Conservation (phyloP, 92 coral and sea anemone species). For the Nematostella vectensis region DNA sequence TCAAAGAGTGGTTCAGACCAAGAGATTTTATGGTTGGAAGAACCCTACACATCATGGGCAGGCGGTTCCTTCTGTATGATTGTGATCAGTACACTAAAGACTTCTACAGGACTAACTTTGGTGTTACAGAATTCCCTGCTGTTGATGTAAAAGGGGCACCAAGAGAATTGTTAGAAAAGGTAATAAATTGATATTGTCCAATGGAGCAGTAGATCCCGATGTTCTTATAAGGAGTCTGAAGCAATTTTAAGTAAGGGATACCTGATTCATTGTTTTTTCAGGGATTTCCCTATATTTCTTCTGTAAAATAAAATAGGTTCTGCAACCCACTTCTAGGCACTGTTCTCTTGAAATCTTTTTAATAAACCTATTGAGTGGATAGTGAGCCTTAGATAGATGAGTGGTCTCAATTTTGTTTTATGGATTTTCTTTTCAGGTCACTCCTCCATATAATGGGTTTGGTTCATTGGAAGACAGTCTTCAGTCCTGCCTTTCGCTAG, state of each 20-base stretch:
- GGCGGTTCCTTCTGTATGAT: conserved; percentile 77
- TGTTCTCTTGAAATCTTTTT: too few species aligned
- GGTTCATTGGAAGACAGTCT: conserved; percentile 95
- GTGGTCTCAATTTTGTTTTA: too few species aligned
- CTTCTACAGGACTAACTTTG: conserved; percentile 75
- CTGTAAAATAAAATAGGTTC: too few species aligned
- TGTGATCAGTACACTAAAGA: conserved; percentile 94
- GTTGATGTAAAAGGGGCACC: conserved; percentile 69
- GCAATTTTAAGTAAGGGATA: too few species aligned
- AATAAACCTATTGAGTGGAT: too few species aligned
- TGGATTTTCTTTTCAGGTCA: conserved; percentile 27
- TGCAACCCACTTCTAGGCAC: too few species aligned
- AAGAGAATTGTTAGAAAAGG: conserved; percentile 54
- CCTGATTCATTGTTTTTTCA: too few species aligned
- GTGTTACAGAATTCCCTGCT: conserved; percentile 57
- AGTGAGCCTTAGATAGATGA: too few species aligned
- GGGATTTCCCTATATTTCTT: too few species aligned
- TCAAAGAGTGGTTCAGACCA: conserved; percentile 96
- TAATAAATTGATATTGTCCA: too few species aligned
- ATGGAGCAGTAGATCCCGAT: too few species aligned
- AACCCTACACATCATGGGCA: conserved; percentile 78
- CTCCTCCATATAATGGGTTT: conserved; percentile 96
- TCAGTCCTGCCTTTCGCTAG: conserved; percentile 90
- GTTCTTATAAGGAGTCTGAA: too few species aligned
- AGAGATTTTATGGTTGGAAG: conserved; percentile 89